Evolutionary conservation across 2,888 invertebrate genomes (phyloP).

Genomic region (Cerastis leucographa): DNA sequence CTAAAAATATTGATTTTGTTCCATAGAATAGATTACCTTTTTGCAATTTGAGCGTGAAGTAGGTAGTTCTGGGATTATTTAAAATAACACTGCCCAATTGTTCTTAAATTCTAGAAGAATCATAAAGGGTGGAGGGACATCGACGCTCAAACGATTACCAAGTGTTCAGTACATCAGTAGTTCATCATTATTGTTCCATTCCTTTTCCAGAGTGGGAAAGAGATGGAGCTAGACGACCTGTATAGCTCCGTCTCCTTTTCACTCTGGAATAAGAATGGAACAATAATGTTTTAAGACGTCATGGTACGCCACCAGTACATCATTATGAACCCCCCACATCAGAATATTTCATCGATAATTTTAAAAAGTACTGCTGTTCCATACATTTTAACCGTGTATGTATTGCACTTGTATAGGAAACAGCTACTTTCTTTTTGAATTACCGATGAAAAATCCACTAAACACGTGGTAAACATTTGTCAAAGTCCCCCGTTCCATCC

Average conservation of each 20-base stretch:
- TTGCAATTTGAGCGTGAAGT: not conserved
- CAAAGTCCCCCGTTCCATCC: not conserved
- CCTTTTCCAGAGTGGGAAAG: no score
- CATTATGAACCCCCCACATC: not conserved
- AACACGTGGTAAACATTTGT: not conserved
- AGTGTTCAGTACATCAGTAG: not conserved
- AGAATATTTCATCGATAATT: not conserved
- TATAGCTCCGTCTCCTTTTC: no score
- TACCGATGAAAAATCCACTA: not conserved
- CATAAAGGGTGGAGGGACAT: not conserved
- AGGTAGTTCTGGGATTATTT: conserved; percentile 2
- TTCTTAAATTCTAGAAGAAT: not conserved
- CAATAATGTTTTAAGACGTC: no score
- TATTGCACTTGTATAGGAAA: not conserved
- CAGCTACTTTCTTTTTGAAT: not conserved
- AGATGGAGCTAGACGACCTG: no score
- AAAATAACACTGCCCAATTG: not conserved
- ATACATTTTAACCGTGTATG: not conserved
- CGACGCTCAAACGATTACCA: not conserved
- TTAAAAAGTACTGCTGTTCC: not conserved
- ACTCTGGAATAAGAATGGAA: no score
- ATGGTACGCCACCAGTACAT: no score
- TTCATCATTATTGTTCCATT: no score
- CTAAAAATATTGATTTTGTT: not conserved
- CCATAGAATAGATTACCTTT: conserved; percentile 17